Evolutionary conservation across 2,797 vertebrate species (phyloP).

Genomic region (Orientallactaga sibirica): DNA sequence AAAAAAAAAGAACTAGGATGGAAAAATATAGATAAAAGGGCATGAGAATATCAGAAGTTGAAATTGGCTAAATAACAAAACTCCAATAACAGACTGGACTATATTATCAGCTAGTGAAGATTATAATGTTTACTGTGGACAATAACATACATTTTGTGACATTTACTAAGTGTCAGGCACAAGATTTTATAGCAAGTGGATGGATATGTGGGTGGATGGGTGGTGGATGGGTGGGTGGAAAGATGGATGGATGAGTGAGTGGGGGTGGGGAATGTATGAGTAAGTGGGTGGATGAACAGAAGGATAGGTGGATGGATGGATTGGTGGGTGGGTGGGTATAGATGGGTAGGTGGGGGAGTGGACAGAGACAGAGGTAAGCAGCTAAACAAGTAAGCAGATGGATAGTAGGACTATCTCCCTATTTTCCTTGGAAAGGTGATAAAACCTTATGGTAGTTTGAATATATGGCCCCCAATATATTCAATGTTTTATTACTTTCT

Average conservation of each 20-base stretch:
- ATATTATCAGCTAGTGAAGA: background rate
- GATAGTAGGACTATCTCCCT: background rate
- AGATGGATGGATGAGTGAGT: rapidly evolving
- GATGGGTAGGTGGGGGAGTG: no score
- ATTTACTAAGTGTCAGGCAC: background rate
- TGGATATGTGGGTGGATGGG: no score
- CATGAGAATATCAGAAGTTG: background rate
- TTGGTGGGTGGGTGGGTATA: no score
- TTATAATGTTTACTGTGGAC: background rate
- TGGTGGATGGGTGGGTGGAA: background rate
- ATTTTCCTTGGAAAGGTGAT: background rate
- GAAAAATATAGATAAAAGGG: background rate
- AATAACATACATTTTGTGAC: background rate
- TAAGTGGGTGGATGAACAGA: background rate
- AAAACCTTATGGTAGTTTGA: slow-evolving; percentile 35
- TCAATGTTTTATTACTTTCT: no score
- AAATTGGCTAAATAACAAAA: background rate
- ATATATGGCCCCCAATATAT: no score
- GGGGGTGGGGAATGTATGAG: no score
- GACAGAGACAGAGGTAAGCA: background rate
- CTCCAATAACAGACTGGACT: background rate
- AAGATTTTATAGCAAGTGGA: background rate
- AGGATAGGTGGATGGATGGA: background rate
- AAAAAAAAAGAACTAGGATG: no score
- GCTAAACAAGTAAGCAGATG: background rate